Evolutionary conservation across 2,113 vertebrate species (phyloP).

Genomic region (Tupaia tana): DNA sequence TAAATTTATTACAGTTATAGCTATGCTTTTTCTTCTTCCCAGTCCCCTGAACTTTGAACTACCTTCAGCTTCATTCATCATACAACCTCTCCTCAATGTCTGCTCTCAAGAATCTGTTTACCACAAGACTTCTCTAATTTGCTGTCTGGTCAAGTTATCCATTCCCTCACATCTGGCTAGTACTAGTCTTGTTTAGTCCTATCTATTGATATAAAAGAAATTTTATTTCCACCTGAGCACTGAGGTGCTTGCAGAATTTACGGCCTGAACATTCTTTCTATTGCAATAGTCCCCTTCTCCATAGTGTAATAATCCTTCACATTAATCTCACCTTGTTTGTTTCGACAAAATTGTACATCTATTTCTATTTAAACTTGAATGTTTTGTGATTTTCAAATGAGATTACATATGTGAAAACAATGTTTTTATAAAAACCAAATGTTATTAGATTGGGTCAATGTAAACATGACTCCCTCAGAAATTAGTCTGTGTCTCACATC

Average conservation of each 20-base stretch:
- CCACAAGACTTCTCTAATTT: neutral
- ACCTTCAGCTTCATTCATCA: neutral
- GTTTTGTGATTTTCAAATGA: neutral
- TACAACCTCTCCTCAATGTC: fast-evolving
- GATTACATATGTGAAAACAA: too few species aligned
- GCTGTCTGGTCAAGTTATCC: neutral
- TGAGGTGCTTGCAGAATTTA: neutral
- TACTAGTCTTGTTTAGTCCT: neutral
- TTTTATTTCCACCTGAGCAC: neutral
- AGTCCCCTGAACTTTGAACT: neutral
- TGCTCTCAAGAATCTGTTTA: neutral
- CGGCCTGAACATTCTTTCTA: neutral
- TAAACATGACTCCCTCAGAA: too few species aligned
- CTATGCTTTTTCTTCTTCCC: neutral
- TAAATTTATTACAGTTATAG: too few species aligned
- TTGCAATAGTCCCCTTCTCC: neutral
- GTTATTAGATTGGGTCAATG: too few species aligned
- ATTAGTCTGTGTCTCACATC: too few species aligned
- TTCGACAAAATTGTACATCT: neutral
- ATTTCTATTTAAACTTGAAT: neutral
- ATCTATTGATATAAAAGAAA: neutral
- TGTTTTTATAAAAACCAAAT: too few species aligned
- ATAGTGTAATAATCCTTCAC: neutral
- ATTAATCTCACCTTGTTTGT: neutral
- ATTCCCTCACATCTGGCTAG: neutral